phyloP scores from a whole-genome alignment of 2,113 vertebrate genomes.

The Sturnus vulgaris region DNA sequence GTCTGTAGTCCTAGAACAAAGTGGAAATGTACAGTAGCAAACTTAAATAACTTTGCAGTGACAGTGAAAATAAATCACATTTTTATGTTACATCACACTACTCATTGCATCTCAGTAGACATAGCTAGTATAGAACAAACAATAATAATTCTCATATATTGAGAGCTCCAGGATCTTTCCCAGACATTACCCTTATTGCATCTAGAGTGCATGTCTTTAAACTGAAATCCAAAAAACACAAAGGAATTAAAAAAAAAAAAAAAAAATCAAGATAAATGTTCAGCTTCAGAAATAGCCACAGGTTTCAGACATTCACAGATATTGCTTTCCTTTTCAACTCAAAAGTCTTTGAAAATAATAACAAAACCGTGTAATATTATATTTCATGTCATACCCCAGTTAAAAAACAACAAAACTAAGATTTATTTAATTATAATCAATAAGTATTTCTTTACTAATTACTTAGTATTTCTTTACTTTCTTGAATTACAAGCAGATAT shows the following conservation, averaged over 20 bases:
- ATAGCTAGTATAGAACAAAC: not conserved
- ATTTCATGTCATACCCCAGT: not conserved
- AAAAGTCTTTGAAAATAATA: not conserved
- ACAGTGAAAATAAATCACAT: conserved; percentile 31
- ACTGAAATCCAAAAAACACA: not conserved
- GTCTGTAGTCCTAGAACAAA: not conserved
- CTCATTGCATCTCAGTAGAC: conserved; percentile 1
- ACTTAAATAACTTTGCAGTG: not conserved
- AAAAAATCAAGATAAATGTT: not conserved
- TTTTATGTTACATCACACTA: not conserved
- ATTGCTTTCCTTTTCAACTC: not conserved
- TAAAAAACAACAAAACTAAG: not conserved
- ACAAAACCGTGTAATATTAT: not conserved
- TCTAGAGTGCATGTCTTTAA: not conserved
- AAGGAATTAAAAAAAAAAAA: not conserved
- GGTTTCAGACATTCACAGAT: not conserved
- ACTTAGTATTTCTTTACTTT: not conserved
- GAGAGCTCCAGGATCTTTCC: not conserved
- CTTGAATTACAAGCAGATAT: not conserved
- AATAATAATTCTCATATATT: not conserved
- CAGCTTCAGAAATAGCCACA: not conserved
- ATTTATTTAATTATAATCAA: not conserved
- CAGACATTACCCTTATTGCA: not conserved
- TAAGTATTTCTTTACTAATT: not conserved
- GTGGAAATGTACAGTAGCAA: not conserved